Conservation (phyloP, 2,113 vertebrate genomes). For the Podarcis muralis region DNA sequence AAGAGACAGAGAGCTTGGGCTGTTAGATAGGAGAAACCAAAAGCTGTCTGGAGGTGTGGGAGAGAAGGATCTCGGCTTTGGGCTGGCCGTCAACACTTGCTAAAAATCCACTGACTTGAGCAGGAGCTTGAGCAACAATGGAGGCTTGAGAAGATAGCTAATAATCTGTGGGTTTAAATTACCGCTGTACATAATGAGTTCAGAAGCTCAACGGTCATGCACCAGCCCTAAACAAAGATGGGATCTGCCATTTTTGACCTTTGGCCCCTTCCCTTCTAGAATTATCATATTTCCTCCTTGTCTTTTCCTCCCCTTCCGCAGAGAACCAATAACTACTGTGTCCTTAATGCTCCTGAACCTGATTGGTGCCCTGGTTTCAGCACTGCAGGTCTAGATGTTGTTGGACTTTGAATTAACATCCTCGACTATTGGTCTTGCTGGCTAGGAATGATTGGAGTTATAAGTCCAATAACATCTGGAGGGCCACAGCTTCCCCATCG, state of each 20-base stretch:
- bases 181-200: no score
- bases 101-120: neutral
- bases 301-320: neutral
- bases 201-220: neutral
- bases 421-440: neutral
- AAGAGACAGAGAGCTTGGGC: neutral
- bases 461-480: neutral
- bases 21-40: neutral
- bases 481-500: neutral
- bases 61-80: neutral
- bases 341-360: neutral
- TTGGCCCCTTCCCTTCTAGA: neutral
- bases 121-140: neutral
- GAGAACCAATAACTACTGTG: neutral
- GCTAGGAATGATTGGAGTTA: neutral
- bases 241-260: neutral
- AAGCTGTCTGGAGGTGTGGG: neutral
- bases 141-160: neutral
- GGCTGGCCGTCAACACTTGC: neutral
- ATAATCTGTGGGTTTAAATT: neutral
- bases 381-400: neutral
- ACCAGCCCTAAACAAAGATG: neutral
- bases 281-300: neutral
- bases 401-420: neutral
- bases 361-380: neutral